Evolutionary conservation across 2,888 invertebrate species (phyloP).

Genomic region (Toxonevra muliebris): DNA sequence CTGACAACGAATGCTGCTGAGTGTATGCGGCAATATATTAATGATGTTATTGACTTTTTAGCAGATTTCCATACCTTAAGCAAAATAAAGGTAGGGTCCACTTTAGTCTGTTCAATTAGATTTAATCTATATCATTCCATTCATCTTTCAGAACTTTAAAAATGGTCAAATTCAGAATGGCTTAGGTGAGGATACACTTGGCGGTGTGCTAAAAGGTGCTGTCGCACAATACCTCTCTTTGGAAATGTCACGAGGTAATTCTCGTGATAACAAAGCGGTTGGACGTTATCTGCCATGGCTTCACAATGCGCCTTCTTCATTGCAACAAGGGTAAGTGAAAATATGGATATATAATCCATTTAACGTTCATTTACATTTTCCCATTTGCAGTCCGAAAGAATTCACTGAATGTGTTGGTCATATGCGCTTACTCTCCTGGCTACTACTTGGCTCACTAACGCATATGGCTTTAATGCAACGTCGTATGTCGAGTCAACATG

Average conservation of each 20-base stretch:
- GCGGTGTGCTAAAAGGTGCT: conserved; percentile 95
- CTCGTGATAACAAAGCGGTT: conserved; percentile 83
- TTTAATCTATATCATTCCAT: not conserved
- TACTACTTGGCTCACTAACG: conserved; percentile 93
- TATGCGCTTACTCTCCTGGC: conserved; percentile 94
- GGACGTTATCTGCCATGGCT: conserved; percentile 90
- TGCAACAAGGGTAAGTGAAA: conserved; percentile 78
- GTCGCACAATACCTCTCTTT: conserved; percentile 92
- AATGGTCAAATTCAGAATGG: conserved; percentile 75
- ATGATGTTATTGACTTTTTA: conserved; percentile 93
- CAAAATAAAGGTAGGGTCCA: conserved; percentile 86
- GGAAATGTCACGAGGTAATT: conserved; percentile 90
- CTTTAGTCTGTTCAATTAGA: not conserved
- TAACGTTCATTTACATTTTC: not conserved
- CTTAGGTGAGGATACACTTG: conserved; percentile 94
- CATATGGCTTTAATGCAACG: conserved; percentile 75
- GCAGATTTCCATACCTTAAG: conserved; percentile 95
- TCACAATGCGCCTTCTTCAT: conserved; percentile 79
- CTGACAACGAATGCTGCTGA: conserved; percentile 90
- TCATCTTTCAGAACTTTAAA: conserved; percentile 54
- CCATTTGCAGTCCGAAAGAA: conserved; percentile 79
- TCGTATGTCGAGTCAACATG: conserved; percentile 40
- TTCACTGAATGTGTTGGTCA: conserved; percentile 95
- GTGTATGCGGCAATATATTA: conserved; percentile 90
- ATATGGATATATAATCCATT: not conserved